Conservation (phyloP, 2,113 vertebrate genomes). For the Noctilio leporinus region DNA sequence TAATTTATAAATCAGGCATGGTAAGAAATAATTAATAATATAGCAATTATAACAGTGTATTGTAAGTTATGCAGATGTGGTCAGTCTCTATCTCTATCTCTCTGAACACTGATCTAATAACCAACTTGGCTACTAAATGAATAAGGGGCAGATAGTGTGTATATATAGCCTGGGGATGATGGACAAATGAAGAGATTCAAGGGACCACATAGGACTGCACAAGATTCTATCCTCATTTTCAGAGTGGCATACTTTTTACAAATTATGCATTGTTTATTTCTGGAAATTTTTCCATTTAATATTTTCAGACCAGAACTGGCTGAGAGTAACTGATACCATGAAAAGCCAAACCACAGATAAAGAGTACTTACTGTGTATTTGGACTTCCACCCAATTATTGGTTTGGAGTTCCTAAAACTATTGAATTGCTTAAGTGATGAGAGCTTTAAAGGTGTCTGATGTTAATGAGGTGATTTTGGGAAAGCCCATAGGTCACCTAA, state of each 20-base stretch:
- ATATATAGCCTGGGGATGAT: not conserved
- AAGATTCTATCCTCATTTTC: not conserved
- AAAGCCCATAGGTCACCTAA: not conserved
- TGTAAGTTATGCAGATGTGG: not conserved
- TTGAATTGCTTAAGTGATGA: not conserved
- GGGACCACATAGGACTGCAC: not conserved
- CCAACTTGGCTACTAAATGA: not conserved
- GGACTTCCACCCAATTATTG: not conserved
- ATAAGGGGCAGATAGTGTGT: not conserved
- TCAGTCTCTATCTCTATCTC: not conserved
- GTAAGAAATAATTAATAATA: not conserved
- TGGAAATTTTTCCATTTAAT: not conserved
- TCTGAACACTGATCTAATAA: not conserved
- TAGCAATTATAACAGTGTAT: not conserved
- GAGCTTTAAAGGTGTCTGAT: not conserved
- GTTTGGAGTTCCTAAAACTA: not conserved
- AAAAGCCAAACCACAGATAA: not conserved
- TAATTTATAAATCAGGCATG: not conserved
- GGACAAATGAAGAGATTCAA: not conserved
- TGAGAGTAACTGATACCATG: not conserved
- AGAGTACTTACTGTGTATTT: not conserved
- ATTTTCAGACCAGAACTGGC: not conserved
- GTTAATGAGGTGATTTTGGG: not conserved
- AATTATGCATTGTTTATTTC: not conserved
- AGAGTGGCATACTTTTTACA: not conserved